Evolutionary conservation across 2,888 invertebrate species (phyloP), one percentile per base, ranked within the genome.

Genomic region (Disparrhopalites patrizii): DNA sequence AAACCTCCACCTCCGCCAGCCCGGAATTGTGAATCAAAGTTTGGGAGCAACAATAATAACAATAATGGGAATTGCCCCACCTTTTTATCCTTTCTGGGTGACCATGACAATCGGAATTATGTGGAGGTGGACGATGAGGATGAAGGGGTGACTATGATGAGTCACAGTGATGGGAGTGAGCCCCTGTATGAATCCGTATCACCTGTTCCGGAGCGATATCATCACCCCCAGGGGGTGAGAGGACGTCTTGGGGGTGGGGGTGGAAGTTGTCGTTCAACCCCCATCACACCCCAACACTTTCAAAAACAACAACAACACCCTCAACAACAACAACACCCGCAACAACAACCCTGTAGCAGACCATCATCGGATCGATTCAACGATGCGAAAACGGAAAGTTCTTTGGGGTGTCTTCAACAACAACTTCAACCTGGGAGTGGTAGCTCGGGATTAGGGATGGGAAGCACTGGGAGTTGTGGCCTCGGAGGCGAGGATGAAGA

Each of bases 111-210:
- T 43, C 5, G 43, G 43, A 43, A 43, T 43, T 43, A 43, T n/a
- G 43, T 43, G 43, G 43, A 43, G 20, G 43, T 43, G 43, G n/a
- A 43, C n/a, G 43, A 43, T 5, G 43, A 43, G 5, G 43, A 43
- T n/a, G n/a, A n/a, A n/a, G n/a, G n/a, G n/a, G n/a, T 36, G 36
- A 36, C 36, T 8, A 36, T 36, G 36, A 36, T 36, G 36, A 36
- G 36, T 50, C 10, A 28, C 4, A 7, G 27, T 3, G 55, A 55
- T 3, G 55, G 8, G 27, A 38, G 56, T 55, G 72, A 72, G 56
- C 72, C 72, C 8, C 68, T 70, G 54, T 72, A 72, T 40, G 72
- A 72, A 61, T 66, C 68, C 40, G 70, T 72, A 60, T 70, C 70
- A 23, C 70, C 69, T 7, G 33, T 52, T 23, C 52, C 62, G 23